Evolutionary conservation across 2,113 vertebrate species (phyloP).

Genomic region (Taurulus bubalis): DNA sequence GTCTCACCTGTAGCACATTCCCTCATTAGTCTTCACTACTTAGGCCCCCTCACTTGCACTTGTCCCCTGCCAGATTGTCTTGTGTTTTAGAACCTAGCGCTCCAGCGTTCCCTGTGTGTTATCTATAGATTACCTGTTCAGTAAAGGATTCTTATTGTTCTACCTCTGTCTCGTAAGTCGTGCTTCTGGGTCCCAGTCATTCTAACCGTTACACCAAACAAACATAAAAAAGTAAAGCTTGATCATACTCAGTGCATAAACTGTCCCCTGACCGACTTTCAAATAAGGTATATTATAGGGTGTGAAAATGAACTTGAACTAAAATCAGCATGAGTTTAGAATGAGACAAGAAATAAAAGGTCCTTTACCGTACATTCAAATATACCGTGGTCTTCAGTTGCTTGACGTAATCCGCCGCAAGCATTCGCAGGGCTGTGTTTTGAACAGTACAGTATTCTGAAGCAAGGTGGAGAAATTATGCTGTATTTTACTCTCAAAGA

Average conservation of each 20-base stretch:
- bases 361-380: neutral
- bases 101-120: no score
- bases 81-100: no score
- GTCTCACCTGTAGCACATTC: no score
- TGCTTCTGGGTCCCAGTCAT: no score
- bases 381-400: neutral
- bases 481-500: constrained; percentile 12
- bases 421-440: neutral
- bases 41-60: no score
- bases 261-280: neutral
- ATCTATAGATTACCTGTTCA: no score
- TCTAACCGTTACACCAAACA: no score
- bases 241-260: no score
- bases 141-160: no score
- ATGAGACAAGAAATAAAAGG: neutral
- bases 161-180: no score
- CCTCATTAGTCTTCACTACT: no score
- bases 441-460: neutral
- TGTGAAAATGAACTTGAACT: neutral
- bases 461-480: neutral
- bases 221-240: neutral
- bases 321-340: neutral
- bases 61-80: no score
- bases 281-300: neutral
- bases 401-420: neutral